Evolutionary conservation across 2,113 vertebrate genomes (phyloP).

Genomic region (Vulpes lagopus): DNA sequence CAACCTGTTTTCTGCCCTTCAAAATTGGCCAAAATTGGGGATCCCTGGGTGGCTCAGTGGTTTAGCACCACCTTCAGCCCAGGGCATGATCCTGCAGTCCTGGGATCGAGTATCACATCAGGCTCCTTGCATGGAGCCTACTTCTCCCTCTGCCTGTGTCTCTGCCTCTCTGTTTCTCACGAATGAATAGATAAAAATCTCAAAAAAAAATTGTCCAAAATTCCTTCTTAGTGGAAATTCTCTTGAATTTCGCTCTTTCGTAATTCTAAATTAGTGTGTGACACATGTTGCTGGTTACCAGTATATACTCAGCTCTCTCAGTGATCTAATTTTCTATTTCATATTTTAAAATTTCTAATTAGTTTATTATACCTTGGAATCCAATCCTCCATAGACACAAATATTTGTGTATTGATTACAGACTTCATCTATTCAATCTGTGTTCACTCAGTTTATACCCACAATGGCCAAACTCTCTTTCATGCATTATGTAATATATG

Average conservation of each 20-base stretch:
- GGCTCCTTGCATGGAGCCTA: too few species aligned
- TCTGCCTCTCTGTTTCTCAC: too few species aligned
- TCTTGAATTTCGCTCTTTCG: not conserved
- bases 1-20: not conserved
- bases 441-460: not conserved
- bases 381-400: not conserved
- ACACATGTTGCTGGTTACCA: not conserved
- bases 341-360: not conserved
- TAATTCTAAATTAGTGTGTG: not conserved
- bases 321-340: constrained; percentile 17
- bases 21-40: not conserved
- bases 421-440: not conserved
- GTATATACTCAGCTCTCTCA: not conserved
- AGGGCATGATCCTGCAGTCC: too few species aligned
- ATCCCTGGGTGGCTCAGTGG: too few species aligned
- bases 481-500: not conserved
- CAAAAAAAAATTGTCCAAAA: not conserved
- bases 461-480: not conserved
- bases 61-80: too few species aligned
- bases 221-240: not conserved
- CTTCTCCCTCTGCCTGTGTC: too few species aligned
- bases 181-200: too few species aligned
- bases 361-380: not conserved
- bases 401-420: not conserved
- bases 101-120: too few species aligned